Conservation (phyloP, 35 echinoderm and acorn worm species). For the Holothuria glaberrima region DNA sequence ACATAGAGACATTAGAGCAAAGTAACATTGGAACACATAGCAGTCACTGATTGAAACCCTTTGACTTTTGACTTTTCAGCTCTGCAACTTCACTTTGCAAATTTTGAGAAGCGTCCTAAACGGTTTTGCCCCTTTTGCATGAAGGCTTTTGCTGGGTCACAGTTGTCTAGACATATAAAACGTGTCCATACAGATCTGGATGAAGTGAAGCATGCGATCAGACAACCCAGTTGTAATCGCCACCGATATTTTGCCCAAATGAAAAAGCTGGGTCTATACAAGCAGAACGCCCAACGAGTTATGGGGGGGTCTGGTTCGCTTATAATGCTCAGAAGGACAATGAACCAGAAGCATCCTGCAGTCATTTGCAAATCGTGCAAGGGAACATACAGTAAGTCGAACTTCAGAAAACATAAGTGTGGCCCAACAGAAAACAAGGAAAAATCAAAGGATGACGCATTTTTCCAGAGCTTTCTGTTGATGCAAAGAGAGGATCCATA, state of each 20-base stretch:
- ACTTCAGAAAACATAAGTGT: background rate
- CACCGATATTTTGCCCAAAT: background rate
- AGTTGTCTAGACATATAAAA: background rate
- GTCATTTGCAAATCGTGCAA: background rate
- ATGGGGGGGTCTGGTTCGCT: background rate
- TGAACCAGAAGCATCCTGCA: background rate
- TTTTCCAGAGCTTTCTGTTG: too few species aligned
- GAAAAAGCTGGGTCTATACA: background rate
- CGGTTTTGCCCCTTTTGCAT: background rate
- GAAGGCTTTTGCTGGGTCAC: background rate
- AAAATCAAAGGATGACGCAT: too few species aligned
- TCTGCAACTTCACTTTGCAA: too few species aligned
- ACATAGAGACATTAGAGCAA: too few species aligned
- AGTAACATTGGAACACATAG: too few species aligned
- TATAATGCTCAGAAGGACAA: background rate
- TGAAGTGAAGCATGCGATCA: background rate
- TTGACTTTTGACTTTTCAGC: too few species aligned
- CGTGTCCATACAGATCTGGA: background rate
- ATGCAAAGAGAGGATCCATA: background rate
- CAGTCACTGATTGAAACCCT: too few species aligned
- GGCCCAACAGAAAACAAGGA: background rate
- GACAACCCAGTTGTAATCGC: background rate
- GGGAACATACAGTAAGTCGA: background rate
- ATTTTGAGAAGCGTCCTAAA: background rate
- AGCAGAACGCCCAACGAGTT: background rate